Percentiles rank a stretch among this genome's conserved stretches.
phyloP scores from a whole-genome alignment of 2,113 vertebrate species.

The Antechinus stuartii region DNA sequence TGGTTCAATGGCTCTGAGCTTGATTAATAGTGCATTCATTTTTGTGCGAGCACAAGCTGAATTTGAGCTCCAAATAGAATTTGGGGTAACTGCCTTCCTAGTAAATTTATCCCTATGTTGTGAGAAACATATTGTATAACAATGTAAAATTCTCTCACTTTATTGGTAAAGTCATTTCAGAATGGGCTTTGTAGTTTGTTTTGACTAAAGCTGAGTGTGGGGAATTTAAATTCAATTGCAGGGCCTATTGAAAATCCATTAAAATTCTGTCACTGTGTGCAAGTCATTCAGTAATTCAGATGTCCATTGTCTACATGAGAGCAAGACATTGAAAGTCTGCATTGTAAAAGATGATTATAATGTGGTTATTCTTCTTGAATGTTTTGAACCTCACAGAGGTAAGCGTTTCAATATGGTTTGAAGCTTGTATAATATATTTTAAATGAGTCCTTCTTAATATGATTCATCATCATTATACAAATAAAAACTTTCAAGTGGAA shows the following conservation, averaged over 20 bases:
- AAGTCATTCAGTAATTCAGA: slow-evolving; percentile 55
- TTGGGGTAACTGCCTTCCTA: slow-evolving; percentile 9
- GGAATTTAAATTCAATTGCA: slow-evolving; percentile 44
- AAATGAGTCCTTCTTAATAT: neutral
- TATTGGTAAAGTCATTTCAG: slow-evolving; percentile 51
- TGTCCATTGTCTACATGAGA: neutral
- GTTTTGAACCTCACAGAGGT: neutral
- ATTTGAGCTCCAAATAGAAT: slow-evolving; percentile 24
- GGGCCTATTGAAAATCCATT: slow-evolving; percentile 23
- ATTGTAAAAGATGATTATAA: slow-evolving; percentile 34
- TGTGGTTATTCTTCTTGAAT: neutral
- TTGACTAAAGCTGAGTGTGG: slow-evolving; percentile 34
- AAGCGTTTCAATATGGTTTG: neutral
- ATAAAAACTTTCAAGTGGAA: neutral
- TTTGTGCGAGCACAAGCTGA: neutral
- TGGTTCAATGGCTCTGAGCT: neutral
- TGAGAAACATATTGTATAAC: neutral
- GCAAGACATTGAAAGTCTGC: slow-evolving; percentile 6
- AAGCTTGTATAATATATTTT: neutral
- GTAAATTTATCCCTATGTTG: slow-evolving; percentile 19
- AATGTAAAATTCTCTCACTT: slow-evolving; percentile 13
- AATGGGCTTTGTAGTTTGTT: slow-evolving; percentile 31
- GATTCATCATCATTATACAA: neutral
- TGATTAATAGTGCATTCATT: slow-evolving; percentile 17
- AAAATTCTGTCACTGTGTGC: slow-evolving; percentile 56